Base-by-base conservation (phyloP, 1,140 invertebrate genomes). In the Aplysia californica region DNA sequence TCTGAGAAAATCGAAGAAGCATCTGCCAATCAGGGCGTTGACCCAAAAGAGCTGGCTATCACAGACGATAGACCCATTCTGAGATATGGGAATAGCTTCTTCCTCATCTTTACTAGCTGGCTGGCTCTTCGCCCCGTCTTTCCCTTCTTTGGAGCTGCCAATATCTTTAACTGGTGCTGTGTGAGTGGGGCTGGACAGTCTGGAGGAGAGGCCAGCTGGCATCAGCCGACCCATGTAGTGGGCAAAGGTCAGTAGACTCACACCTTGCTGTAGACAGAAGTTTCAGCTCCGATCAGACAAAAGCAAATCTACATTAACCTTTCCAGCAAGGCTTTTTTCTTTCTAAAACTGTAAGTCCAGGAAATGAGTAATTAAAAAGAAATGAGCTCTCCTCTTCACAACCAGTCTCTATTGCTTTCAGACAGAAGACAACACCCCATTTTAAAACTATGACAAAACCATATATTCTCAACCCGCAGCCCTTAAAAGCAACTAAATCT, bases 1-100 rank as follows among this genome's bases (percentile, higher is more conserved):
- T 70, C 93, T 92, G 38, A 96, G 90, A 81, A 94, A 93, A 85
- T 97, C 96, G 83, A 93, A 96, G 23, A 96, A 90, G 35, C 95
- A 90, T 69, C 96, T 90, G 23, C 94, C 94, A 56, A 95, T 72
- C 20, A 96, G 82, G 23, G 94, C 93, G 90, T 96, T 96, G 6
- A 95, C 83, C 94, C 95, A 96, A 65, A 87, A 76, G 29, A 90
- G 69, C 66, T 87, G 83, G 21, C 80, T 73, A 33, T 89, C 87
- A 81, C 85, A 86, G 38, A 82, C 70, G 65, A 85, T 73, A 55
- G 81, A 73, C 4, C 77, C 80, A 59, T 55, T 73, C 31, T 67
- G 56, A 23, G 44, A 50, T 21, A 61, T 35, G 2, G 67, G 39
- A 26, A 31, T 69, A 35, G 65, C n/a, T 3, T 31, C 31, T 18